Evolutionary conservation across 2,113 vertebrate genomes (phyloP), one percentile per base, ranked within the genome.

Genomic region (Sinosuthora webbiana): DNA sequence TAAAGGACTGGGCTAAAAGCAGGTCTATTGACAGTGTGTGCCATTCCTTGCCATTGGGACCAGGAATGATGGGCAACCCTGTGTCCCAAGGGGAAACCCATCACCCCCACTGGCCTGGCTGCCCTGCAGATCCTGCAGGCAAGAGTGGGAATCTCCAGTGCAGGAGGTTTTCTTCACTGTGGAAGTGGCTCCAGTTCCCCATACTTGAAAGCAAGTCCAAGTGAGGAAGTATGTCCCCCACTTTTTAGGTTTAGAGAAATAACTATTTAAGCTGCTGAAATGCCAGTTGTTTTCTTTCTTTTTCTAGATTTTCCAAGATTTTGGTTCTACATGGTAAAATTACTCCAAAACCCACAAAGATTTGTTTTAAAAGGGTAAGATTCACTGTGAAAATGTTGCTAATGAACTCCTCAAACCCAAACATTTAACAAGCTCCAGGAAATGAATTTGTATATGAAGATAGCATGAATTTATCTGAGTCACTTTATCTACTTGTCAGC

Each of bases 51-150:
- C 2, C 11, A 3, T 44, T 69, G 30, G 62, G 24, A n/a, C 37
- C 8, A 3, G 30, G 53, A 90, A 56, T 0, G 2, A 41, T 8
- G 39, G 39, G 14, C 39, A 16, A 24, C n/a, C 21, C 9, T 64
- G 30, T 2, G 0, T 30, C 39, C 45, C 1, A 3, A 2, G 10
- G 23, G 13, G 25, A 13, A 10, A 55, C 13, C 21, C 7, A 8
- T 42, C 42, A 42, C 6, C 4, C 20, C 9, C 31, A 8, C 15
- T 0, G 1, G 15, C 19, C 47, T 50, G 57, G 11, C 39, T 33
- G 23, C 4, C 39, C 62, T 1, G 0, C 15, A 41, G 19, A 52
- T 83, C 59, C 59, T 65, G n/a, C 15, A 18, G 5, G 15, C 28
- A 70, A 37, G 14, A 2, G 2, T 13, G 9, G 17, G 8, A 31